Conservation (phyloP, 2,113 vertebrate genomes). For the Periophthalmus modestus region DNA sequence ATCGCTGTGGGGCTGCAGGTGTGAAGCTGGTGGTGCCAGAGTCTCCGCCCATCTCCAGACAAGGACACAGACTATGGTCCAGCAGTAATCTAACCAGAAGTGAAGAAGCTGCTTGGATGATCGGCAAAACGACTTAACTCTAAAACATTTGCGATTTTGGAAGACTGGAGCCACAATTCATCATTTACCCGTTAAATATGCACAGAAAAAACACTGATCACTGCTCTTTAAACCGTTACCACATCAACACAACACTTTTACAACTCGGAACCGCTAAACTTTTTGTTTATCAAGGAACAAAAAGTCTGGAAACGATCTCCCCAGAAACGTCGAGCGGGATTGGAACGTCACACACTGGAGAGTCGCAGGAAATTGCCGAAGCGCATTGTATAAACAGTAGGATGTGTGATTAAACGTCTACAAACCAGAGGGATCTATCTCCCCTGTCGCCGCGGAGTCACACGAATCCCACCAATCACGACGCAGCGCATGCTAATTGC, state of each 20-base stretch:
- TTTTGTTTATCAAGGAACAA: not conserved
- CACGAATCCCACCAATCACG: conserved; percentile 47
- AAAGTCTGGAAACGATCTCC: not conserved
- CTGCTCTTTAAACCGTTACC: not conserved
- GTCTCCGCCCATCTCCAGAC: no score
- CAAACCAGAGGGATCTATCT: conserved; percentile 37
- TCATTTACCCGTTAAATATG: not conserved
- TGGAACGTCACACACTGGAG: not conserved
- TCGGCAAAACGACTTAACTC: no score
- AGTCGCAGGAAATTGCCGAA: not conserved
- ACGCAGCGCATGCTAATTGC: conserved; percentile 59
- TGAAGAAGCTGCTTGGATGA: no score
- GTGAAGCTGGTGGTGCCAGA: no score
- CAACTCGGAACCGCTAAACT: not conserved
- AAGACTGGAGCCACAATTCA: no score
- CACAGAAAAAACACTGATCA: no score
- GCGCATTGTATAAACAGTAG: conserved; percentile 31
- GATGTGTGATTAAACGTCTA: conserved; percentile 29
- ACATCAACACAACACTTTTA: not conserved
- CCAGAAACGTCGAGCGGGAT: not conserved
- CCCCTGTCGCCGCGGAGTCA: conserved; percentile 55
- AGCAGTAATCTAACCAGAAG: no score
- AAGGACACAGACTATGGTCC: no score
- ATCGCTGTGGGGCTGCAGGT: no score
- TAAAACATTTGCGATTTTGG: no score